Evolutionary conservation across 2,888 invertebrate genomes (phyloP).

Genomic region (Chesias legatella): DNA sequence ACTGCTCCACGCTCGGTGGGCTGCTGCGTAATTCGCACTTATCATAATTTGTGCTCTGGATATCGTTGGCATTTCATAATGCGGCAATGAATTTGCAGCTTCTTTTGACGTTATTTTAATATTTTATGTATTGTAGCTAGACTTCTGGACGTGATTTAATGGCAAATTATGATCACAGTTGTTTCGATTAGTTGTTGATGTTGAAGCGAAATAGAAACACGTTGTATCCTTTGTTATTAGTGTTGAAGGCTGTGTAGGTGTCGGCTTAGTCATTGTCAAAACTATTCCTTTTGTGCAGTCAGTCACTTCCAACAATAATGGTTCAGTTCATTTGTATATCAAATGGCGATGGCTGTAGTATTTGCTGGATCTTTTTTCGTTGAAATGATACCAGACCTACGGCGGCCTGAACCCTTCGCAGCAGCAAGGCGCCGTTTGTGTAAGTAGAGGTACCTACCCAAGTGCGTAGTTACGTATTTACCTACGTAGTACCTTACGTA

Average conservation of each 20-base stretch:
- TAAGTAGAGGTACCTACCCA: conserved; percentile 17
- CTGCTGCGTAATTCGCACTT: conserved; percentile 36
- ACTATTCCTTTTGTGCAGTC: conserved; percentile 47
- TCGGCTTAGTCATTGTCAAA: conserved; percentile 50
- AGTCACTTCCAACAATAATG: conserved; percentile 49
- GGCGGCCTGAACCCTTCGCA: conserved; percentile 24
- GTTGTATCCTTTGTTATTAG: conserved; percentile 37
- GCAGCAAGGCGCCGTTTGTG: conserved; percentile 15
- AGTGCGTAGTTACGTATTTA: conserved; percentile 4
- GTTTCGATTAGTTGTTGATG: neutral
- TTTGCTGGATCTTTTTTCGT: conserved; percentile 41
- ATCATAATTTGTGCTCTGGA: conserved; percentile 30
- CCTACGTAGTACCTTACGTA: too few relatives aligned
- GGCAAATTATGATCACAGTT: neutral
- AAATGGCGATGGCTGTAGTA: conserved; percentile 34
- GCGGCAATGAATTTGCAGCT: neutral
- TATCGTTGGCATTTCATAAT: neutral
- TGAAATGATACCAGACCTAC: conserved; percentile 29
- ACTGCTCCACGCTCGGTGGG: conserved; percentile 41
- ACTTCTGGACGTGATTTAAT: too few relatives aligned
- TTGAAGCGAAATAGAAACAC: conserved; percentile 20
- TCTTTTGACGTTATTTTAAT: too few relatives aligned
- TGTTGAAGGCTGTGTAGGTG: conserved; percentile 42
- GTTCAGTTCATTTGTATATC: conserved; percentile 46
- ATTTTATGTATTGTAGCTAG: too few relatives aligned